Percentiles rank a stretch among this genome's conserved stretches.
Evolutionary conservation across 2,797 vertebrate species (phyloP).

Genomic region (Phylloscopus collybita): DNA sequence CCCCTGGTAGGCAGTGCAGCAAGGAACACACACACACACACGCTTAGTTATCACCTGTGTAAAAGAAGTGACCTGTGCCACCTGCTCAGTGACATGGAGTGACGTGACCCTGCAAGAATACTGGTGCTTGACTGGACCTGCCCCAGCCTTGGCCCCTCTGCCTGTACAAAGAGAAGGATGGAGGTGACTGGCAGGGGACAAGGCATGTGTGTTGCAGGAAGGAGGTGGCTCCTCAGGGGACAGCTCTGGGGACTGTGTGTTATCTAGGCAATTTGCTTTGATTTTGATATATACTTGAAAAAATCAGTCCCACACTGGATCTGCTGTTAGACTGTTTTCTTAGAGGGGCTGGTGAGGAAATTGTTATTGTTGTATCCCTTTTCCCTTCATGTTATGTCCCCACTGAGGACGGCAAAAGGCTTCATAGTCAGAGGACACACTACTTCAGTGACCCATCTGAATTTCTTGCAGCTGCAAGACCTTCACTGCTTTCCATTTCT

Average conservation of each 20-base stretch:
- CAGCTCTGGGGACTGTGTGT: accelerated
- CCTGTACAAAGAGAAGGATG: not conserved
- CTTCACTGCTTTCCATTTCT: not conserved
- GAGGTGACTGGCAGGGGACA: not conserved
- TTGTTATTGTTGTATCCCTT: too few species aligned
- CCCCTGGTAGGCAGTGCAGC: not conserved
- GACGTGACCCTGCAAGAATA: not conserved
- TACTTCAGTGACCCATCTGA: not conserved
- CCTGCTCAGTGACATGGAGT: not conserved
- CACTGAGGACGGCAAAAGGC: accelerated
- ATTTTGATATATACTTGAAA: not conserved
- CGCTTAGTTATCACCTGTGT: not conserved
- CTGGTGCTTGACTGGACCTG: not conserved
- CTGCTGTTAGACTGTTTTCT: not conserved
- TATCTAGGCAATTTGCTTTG: not conserved
- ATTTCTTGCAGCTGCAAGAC: not conserved
- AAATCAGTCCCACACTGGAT: not conserved
- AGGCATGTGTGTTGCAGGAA: accelerated
- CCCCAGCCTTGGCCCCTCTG: not conserved
- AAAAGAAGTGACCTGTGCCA: not conserved
- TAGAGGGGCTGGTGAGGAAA: not conserved
- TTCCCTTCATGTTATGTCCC: not conserved
- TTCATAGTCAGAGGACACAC: not conserved
- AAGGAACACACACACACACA: not conserved
- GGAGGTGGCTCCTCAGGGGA: not conserved